Conservation (phyloP, 2,113 vertebrate species). For the Myxocyprinus asiaticus region DNA sequence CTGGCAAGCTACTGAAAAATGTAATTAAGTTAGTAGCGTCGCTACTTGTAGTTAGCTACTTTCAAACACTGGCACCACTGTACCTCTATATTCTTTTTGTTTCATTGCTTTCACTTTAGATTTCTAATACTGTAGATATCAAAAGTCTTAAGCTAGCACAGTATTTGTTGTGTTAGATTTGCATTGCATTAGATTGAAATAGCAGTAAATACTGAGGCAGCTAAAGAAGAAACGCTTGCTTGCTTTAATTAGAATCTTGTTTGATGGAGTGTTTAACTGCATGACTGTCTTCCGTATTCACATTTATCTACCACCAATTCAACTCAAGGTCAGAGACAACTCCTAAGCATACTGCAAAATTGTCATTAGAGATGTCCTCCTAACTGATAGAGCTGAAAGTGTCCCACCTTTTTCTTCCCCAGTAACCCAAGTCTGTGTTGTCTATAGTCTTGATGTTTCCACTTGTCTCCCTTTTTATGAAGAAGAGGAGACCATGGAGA, state of each 20-base stretch:
- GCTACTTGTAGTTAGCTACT: too few species aligned
- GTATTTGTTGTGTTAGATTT: too few species aligned
- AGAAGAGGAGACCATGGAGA: slow-evolving; percentile 89
- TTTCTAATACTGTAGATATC: too few species aligned
- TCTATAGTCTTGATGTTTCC: slow-evolving; percentile 87
- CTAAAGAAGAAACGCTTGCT: background rate
- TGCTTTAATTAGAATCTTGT: background rate
- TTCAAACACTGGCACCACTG: too few species aligned
- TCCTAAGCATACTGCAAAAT: background rate
- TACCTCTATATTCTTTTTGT: too few species aligned
- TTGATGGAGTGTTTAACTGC: background rate
- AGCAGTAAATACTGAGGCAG: background rate
- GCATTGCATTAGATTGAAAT: background rate
- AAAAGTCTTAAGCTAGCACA: too few species aligned
- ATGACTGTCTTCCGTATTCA: background rate
- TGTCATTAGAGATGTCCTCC: slow-evolving; percentile 31
- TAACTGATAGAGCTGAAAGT: slow-evolving; percentile 70
- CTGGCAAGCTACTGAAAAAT: too few species aligned
- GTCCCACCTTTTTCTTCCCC: slow-evolving; percentile 67
- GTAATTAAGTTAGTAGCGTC: too few species aligned
- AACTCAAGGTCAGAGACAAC: background rate
- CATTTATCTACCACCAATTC: background rate
- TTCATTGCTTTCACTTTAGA: too few species aligned
- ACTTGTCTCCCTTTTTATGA: slow-evolving; percentile 84
- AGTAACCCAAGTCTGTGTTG: slow-evolving; percentile 83